Evolutionary conservation across 2,113 vertebrate genomes (phyloP).

Genomic region (Ptyas mucosa): DNA sequence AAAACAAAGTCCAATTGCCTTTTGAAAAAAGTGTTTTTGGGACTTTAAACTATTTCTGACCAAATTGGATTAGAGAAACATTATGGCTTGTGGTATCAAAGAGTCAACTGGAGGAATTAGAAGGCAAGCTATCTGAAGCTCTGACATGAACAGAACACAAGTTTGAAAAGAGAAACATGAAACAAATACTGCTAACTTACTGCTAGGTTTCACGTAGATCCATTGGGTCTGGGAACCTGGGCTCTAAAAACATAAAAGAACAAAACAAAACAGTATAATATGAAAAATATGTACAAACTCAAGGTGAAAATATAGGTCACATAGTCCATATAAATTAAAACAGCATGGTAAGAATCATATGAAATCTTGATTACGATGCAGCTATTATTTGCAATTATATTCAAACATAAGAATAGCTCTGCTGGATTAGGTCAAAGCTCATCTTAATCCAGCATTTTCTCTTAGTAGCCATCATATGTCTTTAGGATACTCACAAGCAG

Average conservation of each 20-base stretch:
- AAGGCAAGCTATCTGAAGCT: neutral
- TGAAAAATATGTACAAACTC: neutral
- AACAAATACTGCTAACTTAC: conserved; percentile 3
- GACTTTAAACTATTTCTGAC: neutral
- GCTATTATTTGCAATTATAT: neutral
- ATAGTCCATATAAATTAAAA: neutral
- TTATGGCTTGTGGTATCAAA: neutral
- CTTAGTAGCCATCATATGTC: neutral
- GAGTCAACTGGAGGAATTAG: neutral
- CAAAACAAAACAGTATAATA: neutral
- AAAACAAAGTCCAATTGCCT: neutral
- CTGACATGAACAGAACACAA: neutral
- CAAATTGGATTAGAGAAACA: neutral
- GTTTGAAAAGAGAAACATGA: neutral
- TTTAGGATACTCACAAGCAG: neutral
- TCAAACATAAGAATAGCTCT: neutral
- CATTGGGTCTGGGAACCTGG: conserved; percentile 8
- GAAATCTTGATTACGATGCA: neutral
- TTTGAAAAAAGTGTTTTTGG: neutral
- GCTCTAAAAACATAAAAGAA: neutral
- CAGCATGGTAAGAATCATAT: neutral
- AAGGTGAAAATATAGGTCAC: neutral
- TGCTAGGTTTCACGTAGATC: conserved; percentile 5
- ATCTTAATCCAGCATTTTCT: neutral
- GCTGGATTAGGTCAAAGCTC: neutral